Percentiles rank a stretch among this genome's conserved stretches.
phyloP scores from a whole-genome alignment of 1,140 invertebrate genomes.

The Lineus longissimus region DNA sequence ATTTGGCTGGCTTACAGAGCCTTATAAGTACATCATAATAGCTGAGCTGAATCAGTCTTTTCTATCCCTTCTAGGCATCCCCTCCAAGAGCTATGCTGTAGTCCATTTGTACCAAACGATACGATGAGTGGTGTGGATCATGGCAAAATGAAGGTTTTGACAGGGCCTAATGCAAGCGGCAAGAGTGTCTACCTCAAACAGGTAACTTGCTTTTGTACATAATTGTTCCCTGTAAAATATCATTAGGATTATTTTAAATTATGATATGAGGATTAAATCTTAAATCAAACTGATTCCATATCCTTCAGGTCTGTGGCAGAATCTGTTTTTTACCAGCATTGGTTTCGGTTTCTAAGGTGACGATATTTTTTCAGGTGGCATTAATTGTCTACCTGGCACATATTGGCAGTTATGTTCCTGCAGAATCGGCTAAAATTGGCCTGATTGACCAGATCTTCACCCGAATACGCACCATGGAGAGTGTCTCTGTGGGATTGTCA shows the following conservation, averaged over 20 bases:
- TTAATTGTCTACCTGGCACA: slow-evolving; percentile 79
- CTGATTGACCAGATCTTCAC: slow-evolving; percentile 71
- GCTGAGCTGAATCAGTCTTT: not conserved
- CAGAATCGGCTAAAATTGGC: slow-evolving; percentile 67
- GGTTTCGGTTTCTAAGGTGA: too few species aligned
- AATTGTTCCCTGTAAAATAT: too few species aligned
- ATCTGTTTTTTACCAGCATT: too few species aligned
- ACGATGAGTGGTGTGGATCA: slow-evolving; percentile 57
- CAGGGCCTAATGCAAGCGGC: slow-evolving; percentile 85
- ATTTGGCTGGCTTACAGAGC: not conserved
- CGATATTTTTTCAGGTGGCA: slow-evolving; percentile 58
- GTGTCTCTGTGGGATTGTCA: slow-evolving; percentile 74
- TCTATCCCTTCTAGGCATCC: slow-evolving; percentile 62
- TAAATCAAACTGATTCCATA: too few species aligned
- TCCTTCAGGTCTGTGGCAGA: too few species aligned
- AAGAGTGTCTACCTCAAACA: slow-evolving; percentile 90
- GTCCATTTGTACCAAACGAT: slow-evolving; percentile 72
- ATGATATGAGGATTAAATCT: too few species aligned
- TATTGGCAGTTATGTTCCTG: slow-evolving; percentile 84
- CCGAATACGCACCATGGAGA: slow-evolving; percentile 67
- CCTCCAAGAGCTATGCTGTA: slow-evolving; percentile 65
- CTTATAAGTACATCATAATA: not conserved
- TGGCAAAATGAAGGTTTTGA: slow-evolving; percentile 72
- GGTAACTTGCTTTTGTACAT: slow-evolving; percentile 44
- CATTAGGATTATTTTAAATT: too few species aligned